A percentile compares a stretch with the other conserved stretches of the same genome.
These are phyloP conservation scores for Caenorhabditis sp. DNA, from an alignment of 2,888 invertebrate species.

Conservation along the genomic window DNA sequence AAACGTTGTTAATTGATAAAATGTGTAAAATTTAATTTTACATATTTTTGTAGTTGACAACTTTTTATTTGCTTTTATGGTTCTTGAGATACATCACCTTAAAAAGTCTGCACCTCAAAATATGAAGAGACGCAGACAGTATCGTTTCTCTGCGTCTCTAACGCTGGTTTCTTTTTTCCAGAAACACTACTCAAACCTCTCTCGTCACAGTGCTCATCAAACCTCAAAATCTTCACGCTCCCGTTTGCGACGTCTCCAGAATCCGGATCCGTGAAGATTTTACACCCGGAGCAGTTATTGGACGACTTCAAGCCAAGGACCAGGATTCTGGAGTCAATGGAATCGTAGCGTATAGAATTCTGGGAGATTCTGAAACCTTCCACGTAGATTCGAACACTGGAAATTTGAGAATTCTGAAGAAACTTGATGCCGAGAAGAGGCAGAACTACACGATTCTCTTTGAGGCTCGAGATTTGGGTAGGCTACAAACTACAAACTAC, in stretches of 20 bases:
- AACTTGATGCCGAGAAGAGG: conserved; percentile 43
- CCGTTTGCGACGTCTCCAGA: conserved; percentile 6
- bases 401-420: conserved; percentile 6
- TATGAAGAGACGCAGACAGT: not conserved
- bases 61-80: not conserved
- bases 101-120: not conserved
- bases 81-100: not conserved
- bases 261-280: conserved; percentile 24
- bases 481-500: not conserved
- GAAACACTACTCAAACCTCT: conserved; percentile 44
- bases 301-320: conserved; percentile 25
- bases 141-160: not conserved
- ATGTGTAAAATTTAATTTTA: too few species aligned
- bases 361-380: conserved; percentile 14
- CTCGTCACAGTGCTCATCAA: conserved; percentile 34
- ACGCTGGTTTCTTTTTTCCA: not conserved
- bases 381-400: conserved; percentile 36
- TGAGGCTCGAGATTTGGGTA: conserved; percentile 32
- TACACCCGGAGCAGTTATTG: conserved; percentile 11
- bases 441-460: conserved; percentile 22
- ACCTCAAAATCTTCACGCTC: conserved; percentile 26
- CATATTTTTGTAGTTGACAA: not conserved
- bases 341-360: conserved; percentile 19
- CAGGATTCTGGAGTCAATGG: conserved; percentile 39
- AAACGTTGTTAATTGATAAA: too few species aligned